Evolutionary conservation across 2,797 vertebrate genomes (phyloP), one percentile per base, ranked within the genome.

Genomic region (Eospalax fontanierii): DNA sequence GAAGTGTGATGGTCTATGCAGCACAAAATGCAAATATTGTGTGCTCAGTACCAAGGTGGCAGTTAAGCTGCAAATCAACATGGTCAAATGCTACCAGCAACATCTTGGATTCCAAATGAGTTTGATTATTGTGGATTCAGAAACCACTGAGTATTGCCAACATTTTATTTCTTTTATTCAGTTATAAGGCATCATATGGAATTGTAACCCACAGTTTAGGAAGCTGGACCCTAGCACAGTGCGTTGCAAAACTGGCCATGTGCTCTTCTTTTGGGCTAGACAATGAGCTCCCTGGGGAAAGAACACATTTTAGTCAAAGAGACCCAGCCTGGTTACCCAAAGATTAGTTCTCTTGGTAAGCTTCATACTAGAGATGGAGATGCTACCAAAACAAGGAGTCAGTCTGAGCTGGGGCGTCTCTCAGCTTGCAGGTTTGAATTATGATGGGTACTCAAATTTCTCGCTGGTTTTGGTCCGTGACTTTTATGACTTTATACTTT

Each of bases 401-500:
- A 50, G 46, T 50, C 46, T 50, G 46, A 50, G 46, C 11, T 50
- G 46, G 46, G 46, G 46, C 46, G 6, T 76, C 66, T 73, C 57
- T 76, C 24, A 35, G 63, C 61, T 15, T 11, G 66, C 74, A 30
- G 57, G 35, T 54, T 26, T 94, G 59, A 89, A 16, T 71, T 78
- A 70, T 19, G 10, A 92, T 15, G 59, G 87, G 43, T 75, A 81
- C 68, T 95, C 57, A 30, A 59, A 19, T 65, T 85, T 92, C 76
- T 65, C n/a, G 74, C 86, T 91, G 61, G 7, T 59, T 50, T 30
- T 86, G 54, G 75, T 54, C 74, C 71, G 50, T 15, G 57, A 89
- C 38, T 88, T 95, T 95, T 87, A 76, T 57, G 59, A 75, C 70
- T 94, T 93, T 75, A 79, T 85, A 78, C 38, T 54, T 91, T 93